Evolutionary conservation across 2,113 vertebrate species (phyloP), one percentile per base, ranked within the genome.

Genomic region (Sminthopsis crassicaudata): DNA sequence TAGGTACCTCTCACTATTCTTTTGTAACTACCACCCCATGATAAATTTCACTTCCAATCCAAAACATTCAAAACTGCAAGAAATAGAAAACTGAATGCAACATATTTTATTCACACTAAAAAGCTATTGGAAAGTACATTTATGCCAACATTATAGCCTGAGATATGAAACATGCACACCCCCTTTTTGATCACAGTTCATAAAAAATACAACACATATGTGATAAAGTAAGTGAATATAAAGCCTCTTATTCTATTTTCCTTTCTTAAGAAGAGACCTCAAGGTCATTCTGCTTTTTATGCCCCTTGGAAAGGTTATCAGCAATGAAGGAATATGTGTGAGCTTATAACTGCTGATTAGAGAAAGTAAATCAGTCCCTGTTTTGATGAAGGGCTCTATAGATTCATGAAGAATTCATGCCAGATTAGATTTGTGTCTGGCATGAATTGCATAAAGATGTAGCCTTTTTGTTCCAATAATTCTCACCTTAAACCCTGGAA

Each of bases 1-100:
- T 42, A 84, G 57, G 26, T 57, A 22, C 84, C 10, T 91, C 53
- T 51, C 11, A 92, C 46, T 90, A 46, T 91, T 55, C 90, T 89
- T 96, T 60, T 95, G 25, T 90, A 89, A 93, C 46, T 91, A 92
- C 11, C 48, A 2, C 92, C 36, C 48, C 16, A 89, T 95, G 97
- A 94, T 60, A 92, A 92, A 60, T 55, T 55, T 90, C 67, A 60
- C 30, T 14, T 30, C 46, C 94, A 96, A 30, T 93, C 67, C 96
- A 36, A 2, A 51, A 24, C 55, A 89, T 36, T 91, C 53, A 93
- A 89, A 36, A 91, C 8, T 90, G 9, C 53, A 94, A 84, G 2
- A 55, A 92, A 94, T 60, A 91, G 95, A 94, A 90, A 7, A 90
- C 26, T 90, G 90, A 90, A 48, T 8, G 94, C 2, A 89, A 24